Percentiles rank a stretch among this genome's conserved stretches.
Conservation (phyloP, 1,140 invertebrate genomes). For the Limonius californicus region DNA sequence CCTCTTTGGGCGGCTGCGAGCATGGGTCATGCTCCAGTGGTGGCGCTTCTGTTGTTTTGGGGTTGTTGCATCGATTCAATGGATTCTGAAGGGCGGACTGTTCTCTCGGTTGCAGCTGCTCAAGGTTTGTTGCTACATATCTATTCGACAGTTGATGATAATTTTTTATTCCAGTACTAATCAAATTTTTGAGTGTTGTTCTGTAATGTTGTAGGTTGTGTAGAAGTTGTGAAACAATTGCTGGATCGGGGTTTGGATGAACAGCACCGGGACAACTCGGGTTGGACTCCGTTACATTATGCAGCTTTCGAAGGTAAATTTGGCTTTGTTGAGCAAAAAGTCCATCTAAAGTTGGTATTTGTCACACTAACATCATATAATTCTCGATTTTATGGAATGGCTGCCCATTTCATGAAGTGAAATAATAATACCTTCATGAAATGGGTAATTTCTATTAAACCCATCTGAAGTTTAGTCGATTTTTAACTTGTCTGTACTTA, state of each 20-base stretch:
- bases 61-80: slow-evolving; percentile 86
- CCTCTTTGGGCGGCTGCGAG: slow-evolving; percentile 81
- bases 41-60: slow-evolving; percentile 80
- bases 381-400: too few relatives aligned
- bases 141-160: too few relatives aligned
- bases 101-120: slow-evolving; percentile 79
- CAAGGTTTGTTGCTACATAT: slow-evolving; percentile 63
- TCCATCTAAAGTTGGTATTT: too few relatives aligned
- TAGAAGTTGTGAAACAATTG: slow-evolving; percentile 82
- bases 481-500: too few relatives aligned
- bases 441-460: too few relatives aligned
- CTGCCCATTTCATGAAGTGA: too few relatives aligned
- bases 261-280: slow-evolving; percentile 85
- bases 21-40: slow-evolving; percentile 79
- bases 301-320: slow-evolving; percentile 86
- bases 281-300: slow-evolving; percentile 92
- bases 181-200: too few relatives aligned
- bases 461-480: too few relatives aligned
- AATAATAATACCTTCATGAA: too few relatives aligned
- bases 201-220: slow-evolving; percentile 55
- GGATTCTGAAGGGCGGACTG: slow-evolving; percentile 87
- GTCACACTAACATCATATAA: too few relatives aligned
- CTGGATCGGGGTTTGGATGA: slow-evolving; percentile 88
- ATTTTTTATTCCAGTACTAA: neutral
- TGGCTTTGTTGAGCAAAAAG: too few relatives aligned